Conservation (phyloP, 2,888 invertebrate species). For the Cremastinae sp. region DNA sequence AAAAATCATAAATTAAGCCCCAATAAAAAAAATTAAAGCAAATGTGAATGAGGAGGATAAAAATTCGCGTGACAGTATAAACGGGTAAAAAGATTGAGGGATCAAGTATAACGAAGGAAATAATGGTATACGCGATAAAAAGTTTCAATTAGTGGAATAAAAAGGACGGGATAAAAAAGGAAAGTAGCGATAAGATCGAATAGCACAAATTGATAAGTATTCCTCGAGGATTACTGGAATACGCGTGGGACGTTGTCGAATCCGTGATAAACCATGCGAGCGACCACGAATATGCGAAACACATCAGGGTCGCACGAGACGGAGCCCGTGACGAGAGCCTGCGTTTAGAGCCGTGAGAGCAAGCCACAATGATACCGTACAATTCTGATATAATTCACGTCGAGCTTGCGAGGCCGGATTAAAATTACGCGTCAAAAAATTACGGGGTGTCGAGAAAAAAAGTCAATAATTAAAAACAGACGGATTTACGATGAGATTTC, state of each 20-base stretch:
- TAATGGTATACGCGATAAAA: too few species aligned
- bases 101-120: too few species aligned
- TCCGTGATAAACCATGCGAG: neutral
- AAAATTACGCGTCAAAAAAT: neutral
- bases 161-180: too few species aligned
- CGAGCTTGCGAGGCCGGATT: too few species aligned
- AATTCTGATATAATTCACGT: too few species aligned
- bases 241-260: conserved; percentile 17
- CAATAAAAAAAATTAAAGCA: too few species aligned
- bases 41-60: too few species aligned
- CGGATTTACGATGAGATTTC: too few species aligned
- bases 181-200: conserved; percentile 8
- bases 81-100: too few species aligned
- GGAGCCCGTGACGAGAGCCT: neutral
- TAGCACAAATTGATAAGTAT: conserved; percentile 24
- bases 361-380: neutral
- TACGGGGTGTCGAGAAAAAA: neutral
- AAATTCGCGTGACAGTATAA: too few species aligned
- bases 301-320: neutral
- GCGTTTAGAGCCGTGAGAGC: neutral
- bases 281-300: neutral
- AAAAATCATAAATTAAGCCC: too few species aligned
- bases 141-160: conserved; percentile 3
- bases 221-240: conserved; percentile 2
- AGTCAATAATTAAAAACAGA: too few species aligned